phyloP scores from a whole-genome alignment of 2,113 vertebrate genomes.

The Gasterosteus aculeatus region DNA sequence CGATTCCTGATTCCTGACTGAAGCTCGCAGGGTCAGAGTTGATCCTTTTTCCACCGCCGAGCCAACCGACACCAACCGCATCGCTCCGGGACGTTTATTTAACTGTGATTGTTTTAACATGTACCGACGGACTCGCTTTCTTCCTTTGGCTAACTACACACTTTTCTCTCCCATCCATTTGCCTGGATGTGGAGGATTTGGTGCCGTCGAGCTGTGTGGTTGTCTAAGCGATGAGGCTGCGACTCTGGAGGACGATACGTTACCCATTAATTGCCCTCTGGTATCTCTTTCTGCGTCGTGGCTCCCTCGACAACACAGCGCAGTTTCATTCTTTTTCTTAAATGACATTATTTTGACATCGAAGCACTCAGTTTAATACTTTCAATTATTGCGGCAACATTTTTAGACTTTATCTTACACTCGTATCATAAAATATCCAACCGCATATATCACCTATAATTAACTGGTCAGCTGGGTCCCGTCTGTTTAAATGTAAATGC shows the following conservation, averaged over 20 bases:
- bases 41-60: no score
- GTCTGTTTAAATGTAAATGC: conserved; percentile 3
- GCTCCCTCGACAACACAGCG: neutral
- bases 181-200: neutral
- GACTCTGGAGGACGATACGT: neutral
- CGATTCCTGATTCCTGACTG: no score
- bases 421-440: neutral
- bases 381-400: neutral
- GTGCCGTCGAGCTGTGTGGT: no score
- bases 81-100: no score
- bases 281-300: neutral
- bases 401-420: no score
- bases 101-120: no score
- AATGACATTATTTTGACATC: neutral
- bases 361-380: neutral
- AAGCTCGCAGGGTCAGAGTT: no score
- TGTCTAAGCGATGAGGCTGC: neutral
- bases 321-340: neutral
- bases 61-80: no score
- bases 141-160: neutral
- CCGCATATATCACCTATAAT: conserved; percentile 37
- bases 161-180: neutral
- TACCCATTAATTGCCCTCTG: neutral
- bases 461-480: conserved; percentile 2
- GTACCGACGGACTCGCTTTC: no score